Evolutionary conservation across 2,888 invertebrate species (phyloP).

Genomic region (Dusona sp.): DNA sequence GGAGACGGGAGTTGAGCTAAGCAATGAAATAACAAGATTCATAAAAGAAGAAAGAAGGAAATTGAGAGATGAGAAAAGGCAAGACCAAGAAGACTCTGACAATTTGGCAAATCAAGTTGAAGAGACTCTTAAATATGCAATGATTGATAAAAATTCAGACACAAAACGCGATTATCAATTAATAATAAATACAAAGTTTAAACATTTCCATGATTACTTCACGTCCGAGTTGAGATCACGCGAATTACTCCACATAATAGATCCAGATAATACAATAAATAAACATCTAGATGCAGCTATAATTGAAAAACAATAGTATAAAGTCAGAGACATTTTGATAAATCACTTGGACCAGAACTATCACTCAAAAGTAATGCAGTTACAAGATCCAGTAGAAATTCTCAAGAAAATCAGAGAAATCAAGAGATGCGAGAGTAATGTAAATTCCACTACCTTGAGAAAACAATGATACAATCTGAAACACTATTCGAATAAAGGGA

Average conservation of each 20-base stretch:
- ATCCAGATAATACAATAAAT: slow-evolving; percentile 38
- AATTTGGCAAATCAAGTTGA: no score
- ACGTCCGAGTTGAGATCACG: slow-evolving; percentile 66
- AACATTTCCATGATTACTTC: slow-evolving; percentile 68
- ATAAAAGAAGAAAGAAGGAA: slow-evolving; percentile 30
- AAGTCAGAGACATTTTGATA: slow-evolving; percentile 70
- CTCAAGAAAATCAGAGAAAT: slow-evolving; percentile 64
- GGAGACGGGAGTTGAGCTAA: no score
- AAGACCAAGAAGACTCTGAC: not conserved
- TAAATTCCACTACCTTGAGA: slow-evolving; percentile 63
- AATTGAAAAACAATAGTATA: slow-evolving; percentile 65
- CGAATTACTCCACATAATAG: slow-evolving; percentile 68
- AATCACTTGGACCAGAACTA: slow-evolving; percentile 68
- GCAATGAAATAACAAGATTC: no score
- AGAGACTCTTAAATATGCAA: slow-evolving; percentile 32
- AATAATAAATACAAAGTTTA: slow-evolving; percentile 56
- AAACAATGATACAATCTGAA: slow-evolving; percentile 61
- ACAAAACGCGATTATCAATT: slow-evolving; percentile 67
- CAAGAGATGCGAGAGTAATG: slow-evolving; percentile 67
- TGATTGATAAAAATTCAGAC: slow-evolving; percentile 60
- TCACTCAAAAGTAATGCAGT: slow-evolving; percentile 64
- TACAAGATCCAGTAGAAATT: slow-evolving; percentile 65
- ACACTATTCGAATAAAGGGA: slow-evolving; percentile 61
- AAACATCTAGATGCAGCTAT: slow-evolving; percentile 34
- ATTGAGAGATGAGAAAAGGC: slow-evolving; percentile 48